Conservation (phyloP, 2,888 invertebrate genomes). For the Ypsolopha scabrella region DNA sequence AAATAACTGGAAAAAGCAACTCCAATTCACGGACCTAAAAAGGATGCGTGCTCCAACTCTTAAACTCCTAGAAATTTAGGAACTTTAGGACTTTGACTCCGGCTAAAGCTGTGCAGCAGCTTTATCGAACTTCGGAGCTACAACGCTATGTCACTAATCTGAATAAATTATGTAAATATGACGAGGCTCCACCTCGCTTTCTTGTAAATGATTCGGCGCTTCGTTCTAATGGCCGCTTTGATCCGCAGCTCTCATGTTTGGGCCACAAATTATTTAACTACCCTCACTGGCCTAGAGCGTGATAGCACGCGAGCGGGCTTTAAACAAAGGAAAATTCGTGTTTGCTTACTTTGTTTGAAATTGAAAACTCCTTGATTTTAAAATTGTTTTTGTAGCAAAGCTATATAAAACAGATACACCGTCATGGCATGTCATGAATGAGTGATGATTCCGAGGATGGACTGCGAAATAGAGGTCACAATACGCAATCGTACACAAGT, state of each 20-base stretch:
- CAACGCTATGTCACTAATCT: constrained; percentile 24
- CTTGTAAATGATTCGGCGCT: constrained; percentile 65
- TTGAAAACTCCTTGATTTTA: background rate
- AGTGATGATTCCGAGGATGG: no score
- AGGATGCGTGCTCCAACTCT: no score
- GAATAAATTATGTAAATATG: constrained; percentile 68
- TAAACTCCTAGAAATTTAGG: no score
- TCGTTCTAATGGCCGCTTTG: constrained; percentile 46
- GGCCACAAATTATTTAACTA: constrained; percentile 53
- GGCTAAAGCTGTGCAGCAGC: no score
- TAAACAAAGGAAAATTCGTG: constrained; percentile 1
- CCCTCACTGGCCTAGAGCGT: background rate
- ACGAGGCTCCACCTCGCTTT: constrained; percentile 59
- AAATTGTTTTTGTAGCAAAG: no score
- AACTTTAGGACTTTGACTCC: no score
- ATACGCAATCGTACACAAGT: no score
- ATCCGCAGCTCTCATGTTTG: constrained; percentile 36
- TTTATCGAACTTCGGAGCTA: constrained; percentile 6
- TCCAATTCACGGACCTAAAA: no score
- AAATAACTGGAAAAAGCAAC: no score
- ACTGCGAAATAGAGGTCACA: no score
- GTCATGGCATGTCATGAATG: no score
- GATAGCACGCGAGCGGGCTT: constrained; percentile 8
- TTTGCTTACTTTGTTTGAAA: background rate
- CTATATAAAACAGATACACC: no score